phyloP scores from a whole-genome alignment of 2,888 invertebrate genomes.

The Sipha maydis region DNA sequence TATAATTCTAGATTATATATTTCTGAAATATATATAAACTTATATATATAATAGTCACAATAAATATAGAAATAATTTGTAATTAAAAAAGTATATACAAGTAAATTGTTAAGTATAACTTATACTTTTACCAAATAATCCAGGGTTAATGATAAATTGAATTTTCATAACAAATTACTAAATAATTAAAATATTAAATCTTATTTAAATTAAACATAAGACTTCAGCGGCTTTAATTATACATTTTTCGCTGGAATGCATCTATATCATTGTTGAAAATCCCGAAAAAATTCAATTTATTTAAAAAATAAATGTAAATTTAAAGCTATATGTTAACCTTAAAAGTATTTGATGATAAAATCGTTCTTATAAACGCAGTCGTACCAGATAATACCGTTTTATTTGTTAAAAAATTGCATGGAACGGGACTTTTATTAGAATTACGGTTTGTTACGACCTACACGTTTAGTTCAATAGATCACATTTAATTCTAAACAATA shows the following conservation, averaged over 20 bases:
- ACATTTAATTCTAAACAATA: neutral
- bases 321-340: no score
- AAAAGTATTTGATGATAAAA: neutral
- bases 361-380: slow-evolving; percentile 21
- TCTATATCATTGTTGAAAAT: neutral
- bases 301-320: no score
- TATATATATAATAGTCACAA: neutral
- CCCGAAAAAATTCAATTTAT: no score
- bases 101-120: neutral
- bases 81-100: neutral
- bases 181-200: no score
- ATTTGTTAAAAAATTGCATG: neutral
- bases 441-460: slow-evolving; percentile 34
- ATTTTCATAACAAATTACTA: no score
- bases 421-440: neutral
- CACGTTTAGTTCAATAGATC: slow-evolving; percentile 8
- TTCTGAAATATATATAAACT: neutral
- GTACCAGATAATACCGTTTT: slow-evolving; percentile 36
- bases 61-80: neutral
- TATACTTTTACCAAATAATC: neutral
- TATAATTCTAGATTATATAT: neutral
- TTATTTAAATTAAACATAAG: slow-evolving; percentile 9
- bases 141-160: neutral
- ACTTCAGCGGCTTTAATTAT: slow-evolving; percentile 41
- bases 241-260: slow-evolving; percentile 48